Percentiles rank a stretch among this genome's conserved stretches.
Evolutionary conservation across 2,113 vertebrate species (phyloP).

Genomic region (Narcine bancroftii): DNA sequence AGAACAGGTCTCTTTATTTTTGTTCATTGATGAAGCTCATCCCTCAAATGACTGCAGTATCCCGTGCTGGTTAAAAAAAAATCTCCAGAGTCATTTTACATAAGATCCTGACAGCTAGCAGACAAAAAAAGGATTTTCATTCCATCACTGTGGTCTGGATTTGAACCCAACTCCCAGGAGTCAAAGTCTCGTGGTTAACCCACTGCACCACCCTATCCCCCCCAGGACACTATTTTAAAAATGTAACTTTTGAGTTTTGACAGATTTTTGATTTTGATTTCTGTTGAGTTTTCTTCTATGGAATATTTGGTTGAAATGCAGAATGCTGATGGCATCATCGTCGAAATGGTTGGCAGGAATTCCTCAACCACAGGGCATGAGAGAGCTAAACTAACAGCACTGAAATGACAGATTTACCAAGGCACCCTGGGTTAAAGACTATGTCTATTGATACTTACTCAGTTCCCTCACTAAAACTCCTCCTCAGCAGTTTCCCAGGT

Average conservation of each 20-base stretch:
- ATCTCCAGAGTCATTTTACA: not conserved
- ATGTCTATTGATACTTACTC: not conserved
- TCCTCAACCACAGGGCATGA: conserved; percentile 19
- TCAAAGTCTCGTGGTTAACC: conserved; percentile 16
- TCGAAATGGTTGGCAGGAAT: not conserved
- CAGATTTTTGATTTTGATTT: conserved; percentile 34
- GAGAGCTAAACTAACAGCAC: not conserved
- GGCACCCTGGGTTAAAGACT: not conserved
- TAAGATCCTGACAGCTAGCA: not conserved
- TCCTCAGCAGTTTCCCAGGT: not conserved
- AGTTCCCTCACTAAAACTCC: not conserved
- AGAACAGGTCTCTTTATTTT: not conserved
- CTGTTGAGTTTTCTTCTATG: conserved; percentile 20
- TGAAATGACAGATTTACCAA: conserved; percentile 21
- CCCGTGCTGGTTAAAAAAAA: not conserved
- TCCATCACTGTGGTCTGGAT: conserved; percentile 1
- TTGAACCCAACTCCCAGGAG: not conserved
- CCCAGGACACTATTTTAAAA: conserved; percentile 23
- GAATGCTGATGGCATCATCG: conserved; percentile 17
- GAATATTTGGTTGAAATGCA: conserved; percentile 17
- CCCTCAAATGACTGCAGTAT: not conserved
- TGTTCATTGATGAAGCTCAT: not conserved
- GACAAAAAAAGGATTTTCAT: not conserved
- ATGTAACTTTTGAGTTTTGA: conserved; percentile 12
- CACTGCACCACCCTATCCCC: conserved; percentile 9